Conservation (phyloP, 2,113 vertebrate genomes). For the Myxocyprinus asiaticus region DNA sequence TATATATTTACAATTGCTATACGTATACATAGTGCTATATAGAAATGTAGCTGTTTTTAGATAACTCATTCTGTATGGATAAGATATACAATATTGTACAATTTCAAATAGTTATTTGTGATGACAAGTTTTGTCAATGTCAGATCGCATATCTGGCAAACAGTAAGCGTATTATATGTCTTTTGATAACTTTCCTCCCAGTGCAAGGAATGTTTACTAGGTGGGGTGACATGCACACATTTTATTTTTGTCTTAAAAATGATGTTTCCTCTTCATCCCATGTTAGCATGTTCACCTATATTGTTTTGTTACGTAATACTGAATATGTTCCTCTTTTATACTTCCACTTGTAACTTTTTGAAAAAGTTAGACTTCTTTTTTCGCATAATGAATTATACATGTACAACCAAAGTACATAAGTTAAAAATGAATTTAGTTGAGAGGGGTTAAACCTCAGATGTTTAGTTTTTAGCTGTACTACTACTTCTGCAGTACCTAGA, state of each 20-base stretch:
- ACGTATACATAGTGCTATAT: no score
- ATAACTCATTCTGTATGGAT: no score
- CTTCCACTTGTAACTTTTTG: neutral
- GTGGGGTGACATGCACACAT: conserved; percentile 21
- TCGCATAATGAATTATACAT: no score
- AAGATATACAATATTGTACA: no score
- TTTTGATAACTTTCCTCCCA: conserved; percentile 17
- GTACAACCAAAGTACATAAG: no score
- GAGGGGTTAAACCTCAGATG: no score
- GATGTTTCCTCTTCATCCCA: neutral
- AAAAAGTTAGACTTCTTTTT: neutral
- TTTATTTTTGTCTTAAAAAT: conserved; percentile 25
- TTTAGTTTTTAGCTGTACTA: no score
- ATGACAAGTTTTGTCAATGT: neutral
- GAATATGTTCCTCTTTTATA: no score
- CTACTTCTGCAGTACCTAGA: neutral
- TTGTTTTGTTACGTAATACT: neutral
- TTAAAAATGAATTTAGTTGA: no score
- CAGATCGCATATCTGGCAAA: neutral
- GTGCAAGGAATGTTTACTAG: conserved; percentile 27
- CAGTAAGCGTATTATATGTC: neutral
- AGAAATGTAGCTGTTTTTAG: no score
- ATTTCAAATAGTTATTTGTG: neutral
- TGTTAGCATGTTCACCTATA: neutral
- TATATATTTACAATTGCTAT: no score